A percentile compares a stretch with the other conserved stretches of the same genome.
These are phyloP conservation scores for Oxyura jamaicensis DNA, from an alignment of 2,113 vertebrate species.

Conservation along the genomic window DNA sequence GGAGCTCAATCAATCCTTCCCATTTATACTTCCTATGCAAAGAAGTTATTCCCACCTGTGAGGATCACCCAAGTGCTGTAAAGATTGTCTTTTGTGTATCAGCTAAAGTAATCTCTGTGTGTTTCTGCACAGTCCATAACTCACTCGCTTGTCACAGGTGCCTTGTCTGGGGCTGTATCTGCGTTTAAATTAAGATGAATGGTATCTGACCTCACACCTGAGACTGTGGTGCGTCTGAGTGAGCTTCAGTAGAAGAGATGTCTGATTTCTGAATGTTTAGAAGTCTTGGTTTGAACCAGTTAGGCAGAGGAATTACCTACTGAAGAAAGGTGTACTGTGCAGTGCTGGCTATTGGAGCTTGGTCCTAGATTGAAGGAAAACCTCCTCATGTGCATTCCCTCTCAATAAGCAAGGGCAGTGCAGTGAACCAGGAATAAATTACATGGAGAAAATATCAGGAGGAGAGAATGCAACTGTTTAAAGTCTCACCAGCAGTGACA, in stretches of 20 bases:
- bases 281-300: background rate
- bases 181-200: background rate
- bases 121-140: background rate
- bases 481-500: background rate
- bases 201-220: background rate
- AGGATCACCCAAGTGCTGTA: background rate
- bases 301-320: background rate
- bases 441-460: background rate
- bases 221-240: background rate
- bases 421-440: background rate
- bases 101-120: background rate
- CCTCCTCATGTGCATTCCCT: background rate
- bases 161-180: background rate
- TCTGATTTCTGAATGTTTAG: background rate
- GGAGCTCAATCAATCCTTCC: background rate
- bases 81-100: background rate
- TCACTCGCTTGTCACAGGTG: background rate
- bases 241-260: background rate
- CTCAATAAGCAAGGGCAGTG: background rate
- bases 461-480: background rate
- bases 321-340: background rate
- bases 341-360: background rate
- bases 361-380: background rate
- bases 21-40: background rate
- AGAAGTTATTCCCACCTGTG: background rate